Evolutionary conservation across 2,797 vertebrate species (phyloP).

Genomic region (Amphiprion clarkii): DNA sequence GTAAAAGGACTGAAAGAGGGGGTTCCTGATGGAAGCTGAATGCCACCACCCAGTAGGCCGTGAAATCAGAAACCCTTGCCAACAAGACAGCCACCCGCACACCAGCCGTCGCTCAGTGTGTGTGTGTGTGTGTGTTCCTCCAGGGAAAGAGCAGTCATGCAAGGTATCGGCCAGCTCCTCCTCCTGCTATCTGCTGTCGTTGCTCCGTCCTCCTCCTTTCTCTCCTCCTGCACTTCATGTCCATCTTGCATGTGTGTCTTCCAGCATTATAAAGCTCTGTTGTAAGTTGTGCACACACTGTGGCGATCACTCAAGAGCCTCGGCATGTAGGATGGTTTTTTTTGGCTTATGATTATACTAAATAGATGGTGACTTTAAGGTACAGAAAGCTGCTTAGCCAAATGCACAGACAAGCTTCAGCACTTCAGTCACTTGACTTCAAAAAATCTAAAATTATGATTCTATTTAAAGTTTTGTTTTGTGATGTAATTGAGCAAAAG

Average conservation of each 20-base stretch:
- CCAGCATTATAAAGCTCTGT: constrained; percentile 17
- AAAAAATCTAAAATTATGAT: too few species aligned
- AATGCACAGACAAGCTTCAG: background rate
- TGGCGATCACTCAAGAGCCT: background rate
- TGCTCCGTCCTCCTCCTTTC: constrained; percentile 37
- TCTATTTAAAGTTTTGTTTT: too few species aligned
- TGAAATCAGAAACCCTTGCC: constrained; percentile 83
- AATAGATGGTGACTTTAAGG: background rate
- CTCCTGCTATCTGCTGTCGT: constrained; percentile 63
- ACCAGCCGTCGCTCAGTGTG: constrained; percentile 67
- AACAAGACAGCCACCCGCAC: constrained; percentile 82
- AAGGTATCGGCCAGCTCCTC: constrained; percentile 76
- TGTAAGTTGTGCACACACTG: background rate
- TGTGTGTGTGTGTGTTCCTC: constrained; percentile 63
- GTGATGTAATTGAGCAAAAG: too few species aligned
- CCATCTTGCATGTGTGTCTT: constrained; percentile 21
- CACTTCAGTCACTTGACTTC: too few species aligned
- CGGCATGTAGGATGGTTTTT: too few species aligned
- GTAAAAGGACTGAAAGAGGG: constrained; percentile 73
- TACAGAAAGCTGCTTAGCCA: background rate
- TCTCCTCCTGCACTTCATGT: constrained; percentile 26
- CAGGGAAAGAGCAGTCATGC: constrained; percentile 81
- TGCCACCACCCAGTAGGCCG: constrained; percentile 80
- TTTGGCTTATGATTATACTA: too few species aligned
- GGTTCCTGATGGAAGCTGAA: constrained; percentile 79